phyloP scores from a whole-genome alignment of 2,888 invertebrate species.

The Spicauda simplicius region DNA sequence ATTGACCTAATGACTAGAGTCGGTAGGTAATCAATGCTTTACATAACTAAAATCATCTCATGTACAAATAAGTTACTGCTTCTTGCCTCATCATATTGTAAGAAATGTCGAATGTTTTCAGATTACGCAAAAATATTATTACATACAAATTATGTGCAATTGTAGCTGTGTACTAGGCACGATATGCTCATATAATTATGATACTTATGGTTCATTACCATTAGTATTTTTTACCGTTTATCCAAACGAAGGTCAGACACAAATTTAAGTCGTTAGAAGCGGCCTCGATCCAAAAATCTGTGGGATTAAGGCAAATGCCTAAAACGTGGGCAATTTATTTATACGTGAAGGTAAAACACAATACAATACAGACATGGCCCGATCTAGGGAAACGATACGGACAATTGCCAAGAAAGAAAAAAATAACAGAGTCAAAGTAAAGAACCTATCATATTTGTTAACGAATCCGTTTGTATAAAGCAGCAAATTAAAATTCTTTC shows the following conservation, averaged over 20 bases:
- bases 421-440: no score
- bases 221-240: not conserved
- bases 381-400: no score
- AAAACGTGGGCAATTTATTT: not conserved
- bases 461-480: no score
- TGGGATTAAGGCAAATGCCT: not conserved
- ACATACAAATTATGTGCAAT: not conserved
- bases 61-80: not conserved
- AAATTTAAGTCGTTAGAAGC: not conserved
- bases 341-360: not conserved
- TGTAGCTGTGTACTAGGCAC: not conserved
- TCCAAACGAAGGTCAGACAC: not conserved
- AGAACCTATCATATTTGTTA: no score
- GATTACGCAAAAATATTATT: no score
- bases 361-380: no score
- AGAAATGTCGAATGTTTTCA: not conserved
- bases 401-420: no score
- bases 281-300: not conserved
- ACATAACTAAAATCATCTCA: not conserved
- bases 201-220: not conserved
- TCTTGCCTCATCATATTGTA: conserved; percentile 3
- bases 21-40: not conserved
- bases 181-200: not conserved
- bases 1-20: not conserved
- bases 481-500: no score